Base-by-base conservation (phyloP, 2,113 vertebrate species). In the Astur gentilis region DNA sequence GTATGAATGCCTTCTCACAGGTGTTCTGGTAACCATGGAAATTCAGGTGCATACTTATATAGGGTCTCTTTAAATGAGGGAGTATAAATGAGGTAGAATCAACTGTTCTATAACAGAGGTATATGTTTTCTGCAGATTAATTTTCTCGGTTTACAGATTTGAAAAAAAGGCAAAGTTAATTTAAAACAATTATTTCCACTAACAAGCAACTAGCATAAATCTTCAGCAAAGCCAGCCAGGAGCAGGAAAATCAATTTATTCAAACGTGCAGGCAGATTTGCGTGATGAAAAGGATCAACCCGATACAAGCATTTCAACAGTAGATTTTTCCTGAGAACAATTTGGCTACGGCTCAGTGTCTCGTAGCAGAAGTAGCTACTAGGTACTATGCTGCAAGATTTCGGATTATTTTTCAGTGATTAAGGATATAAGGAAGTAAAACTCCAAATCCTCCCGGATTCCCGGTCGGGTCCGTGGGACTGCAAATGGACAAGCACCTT, bases 151-250 rank as follows among this genome's bases (percentile, higher is more conserved):
- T 84, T 76, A 50, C 38, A 67, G 9, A 62, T 75, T 73, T 45
- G 19, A 7, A 22, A 32, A 47, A 42, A 49, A 32, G 11, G 0
- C 5, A 31, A 73, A 78, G 40, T 78, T 87, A 87, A 87, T 79
- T 90, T 49, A 40, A 82, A 94, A 67, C 16, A 85, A 87, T 67
- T 93, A 84, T 87, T 96, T 94, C 34, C 52, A 87, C 25, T 42
- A 50, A 69, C 16, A 84, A 60, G 18, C 16, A 85, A 22, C 62
- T n/a, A 64, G 9, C 9, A 79, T 45, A 88, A 85, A 86, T 83
- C 57, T 86, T 93, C 50, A 65, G 21, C 40, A 80, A 95, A 88
- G 57, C 4, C 11, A 80, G 12, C 3, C 31, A 83, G 45, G 22
- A 91, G 50, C 6, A 89, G 9, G 3, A 91, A 95, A 92, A 88